Evolutionary conservation across 2,113 vertebrate species (phyloP).

Genomic region (Cranoglanis bouderius): DNA sequence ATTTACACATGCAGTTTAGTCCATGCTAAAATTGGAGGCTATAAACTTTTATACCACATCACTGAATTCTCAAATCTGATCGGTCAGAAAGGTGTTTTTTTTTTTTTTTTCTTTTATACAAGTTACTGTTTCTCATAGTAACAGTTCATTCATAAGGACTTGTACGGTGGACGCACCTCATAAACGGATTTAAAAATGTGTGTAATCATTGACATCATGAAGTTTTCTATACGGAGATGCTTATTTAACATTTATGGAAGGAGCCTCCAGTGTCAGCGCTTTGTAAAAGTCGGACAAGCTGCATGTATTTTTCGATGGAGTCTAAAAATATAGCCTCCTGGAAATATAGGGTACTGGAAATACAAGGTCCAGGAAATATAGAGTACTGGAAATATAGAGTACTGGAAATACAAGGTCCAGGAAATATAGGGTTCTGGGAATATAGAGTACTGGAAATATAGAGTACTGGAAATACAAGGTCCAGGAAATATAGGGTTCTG

Average conservation of each 20-base stretch:
- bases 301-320: not conserved
- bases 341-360: not conserved
- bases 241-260: not conserved
- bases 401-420: not conserved
- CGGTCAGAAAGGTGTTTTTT: not conserved
- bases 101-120: not conserved
- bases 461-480: not conserved
- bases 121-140: not conserved
- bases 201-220: not conserved
- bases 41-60: not conserved
- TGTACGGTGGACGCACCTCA: not conserved
- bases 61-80: not conserved
- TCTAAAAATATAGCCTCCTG: not conserved
- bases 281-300: not conserved
- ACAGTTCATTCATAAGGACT: not conserved
- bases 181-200: not conserved
- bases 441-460: not conserved
- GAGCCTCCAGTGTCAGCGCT: not conserved
- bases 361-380: not conserved
- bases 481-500: not conserved
- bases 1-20: not conserved
- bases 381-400: not conserved
- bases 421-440: not conserved
- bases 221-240: not conserved
- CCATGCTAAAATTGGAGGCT: not conserved